phyloP scores from a whole-genome alignment of 2,113 vertebrate species.

The Thermophis baileyi region DNA sequence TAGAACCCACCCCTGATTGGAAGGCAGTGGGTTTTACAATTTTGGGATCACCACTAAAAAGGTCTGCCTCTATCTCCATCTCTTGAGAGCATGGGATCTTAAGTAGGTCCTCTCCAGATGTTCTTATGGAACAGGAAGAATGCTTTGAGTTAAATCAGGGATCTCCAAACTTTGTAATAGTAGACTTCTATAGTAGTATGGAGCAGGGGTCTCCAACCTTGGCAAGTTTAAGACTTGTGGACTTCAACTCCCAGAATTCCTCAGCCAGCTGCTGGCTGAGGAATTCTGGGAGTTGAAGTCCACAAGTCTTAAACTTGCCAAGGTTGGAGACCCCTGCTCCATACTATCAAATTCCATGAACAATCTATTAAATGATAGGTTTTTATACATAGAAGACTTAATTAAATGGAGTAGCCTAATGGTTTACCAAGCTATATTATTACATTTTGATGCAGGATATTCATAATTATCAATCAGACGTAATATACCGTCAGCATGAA shows the following conservation, averaged over 20 bases:
- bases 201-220: too few species aligned
- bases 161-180: neutral
- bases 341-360: neutral
- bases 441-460: neutral
- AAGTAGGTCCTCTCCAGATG: neutral
- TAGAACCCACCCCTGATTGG: too few species aligned
- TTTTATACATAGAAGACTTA: neutral
- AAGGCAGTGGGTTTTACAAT: neutral
- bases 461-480: neutral
- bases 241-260: too few species aligned
- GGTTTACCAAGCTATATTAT: neutral
- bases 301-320: too few species aligned
- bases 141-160: neutral
- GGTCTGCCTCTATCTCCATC: neutral
- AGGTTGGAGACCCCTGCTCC: too few species aligned
- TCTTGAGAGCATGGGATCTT: neutral
- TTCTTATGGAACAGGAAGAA: neutral
- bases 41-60: neutral
- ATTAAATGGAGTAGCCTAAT: neutral
- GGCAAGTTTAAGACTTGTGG: too few species aligned
- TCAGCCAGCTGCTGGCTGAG: too few species aligned
- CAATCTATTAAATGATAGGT: neutral
- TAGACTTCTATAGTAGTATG: too few species aligned
- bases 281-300: too few species aligned
- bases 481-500: neutral